Base-by-base conservation (phyloP, 2,797 vertebrate genomes). In the Falco cherrug region DNA sequence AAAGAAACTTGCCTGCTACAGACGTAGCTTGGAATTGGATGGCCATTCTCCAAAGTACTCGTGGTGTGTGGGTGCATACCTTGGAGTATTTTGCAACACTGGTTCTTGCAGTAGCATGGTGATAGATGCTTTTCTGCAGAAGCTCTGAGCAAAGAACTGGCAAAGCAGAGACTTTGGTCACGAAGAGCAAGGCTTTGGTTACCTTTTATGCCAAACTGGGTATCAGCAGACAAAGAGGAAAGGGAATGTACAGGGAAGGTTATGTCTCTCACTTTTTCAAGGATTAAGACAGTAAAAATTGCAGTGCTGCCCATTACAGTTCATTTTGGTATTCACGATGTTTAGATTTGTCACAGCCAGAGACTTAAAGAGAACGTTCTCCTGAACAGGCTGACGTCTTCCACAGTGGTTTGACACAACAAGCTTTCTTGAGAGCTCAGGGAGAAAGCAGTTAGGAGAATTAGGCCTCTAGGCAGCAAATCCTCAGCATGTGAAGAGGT, bases 291-390 rank as follows among this genome's bases (percentile, higher is more conserved):
- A 81, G 61, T 24, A 90, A 87, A 84, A 41, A 57, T 17, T 50
- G 57, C 41, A 53, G 10, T 26, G 21, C 39, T 85, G 64, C 21
- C 53, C 2, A 0, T 41, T 74, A 48, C 7, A 82, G 47, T 47
- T 50, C 8, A 11, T 16, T 68, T 71, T 25, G 24, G n/a, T 81
- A 41, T 64, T 67, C 1, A 2, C 41, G n/a, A 88, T 75, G 37
- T 48, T 90, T 33, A 77, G 29, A 81, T 88, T 79, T 81, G 87
- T 56, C 84, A 69, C 63, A 93, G 68, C 14, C 50, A 84, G 65
- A 80, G 11, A 85, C 19, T 45, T 53, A 71, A 85, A 63, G 19
- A 68, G 54, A 59, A 11, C 0, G 0, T 31, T 45, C 33, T 69
- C 41, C 41, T 76, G 41, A 64, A 64, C 0, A 2, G n/a, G 28